phyloP scores from a whole-genome alignment of 2,113 vertebrate genomes.

The Saiga tatarica region DNA sequence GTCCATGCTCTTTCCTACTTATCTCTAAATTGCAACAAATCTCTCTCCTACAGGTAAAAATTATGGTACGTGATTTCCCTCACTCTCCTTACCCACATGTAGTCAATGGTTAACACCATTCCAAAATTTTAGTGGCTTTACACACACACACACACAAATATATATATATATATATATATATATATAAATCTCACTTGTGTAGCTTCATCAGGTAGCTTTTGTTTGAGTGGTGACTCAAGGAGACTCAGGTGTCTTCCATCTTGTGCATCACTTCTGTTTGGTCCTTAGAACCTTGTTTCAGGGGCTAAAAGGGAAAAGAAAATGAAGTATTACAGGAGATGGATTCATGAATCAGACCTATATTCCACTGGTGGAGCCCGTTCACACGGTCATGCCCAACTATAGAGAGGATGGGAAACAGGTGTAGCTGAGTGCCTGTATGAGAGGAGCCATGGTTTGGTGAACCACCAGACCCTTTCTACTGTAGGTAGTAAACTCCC shows the following conservation, averaged over 20 bases:
- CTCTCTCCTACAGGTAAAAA: not conserved
- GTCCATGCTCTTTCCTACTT: not conserved
- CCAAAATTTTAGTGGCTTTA: not conserved
- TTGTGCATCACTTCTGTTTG: not conserved
- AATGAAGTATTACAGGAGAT: not conserved
- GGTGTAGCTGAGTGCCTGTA: not conserved
- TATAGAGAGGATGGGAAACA: not conserved
- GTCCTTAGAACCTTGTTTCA: not conserved
- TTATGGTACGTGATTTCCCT: not conserved
- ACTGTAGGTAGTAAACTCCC: not conserved
- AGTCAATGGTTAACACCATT: not conserved
- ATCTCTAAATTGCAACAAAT: not conserved
- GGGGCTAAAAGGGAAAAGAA: not conserved
- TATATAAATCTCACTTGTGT: not conserved
- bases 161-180: no score
- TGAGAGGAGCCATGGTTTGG: not conserved
- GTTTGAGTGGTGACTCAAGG: not conserved
- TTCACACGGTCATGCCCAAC: not conserved
- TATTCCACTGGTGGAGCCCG: not conserved
- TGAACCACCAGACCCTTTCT: not conserved
- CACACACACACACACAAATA: not conserved
- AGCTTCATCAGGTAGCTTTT: not conserved
- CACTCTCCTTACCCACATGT: not conserved
- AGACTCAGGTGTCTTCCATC: not conserved
- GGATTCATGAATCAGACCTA: not conserved